Evolutionary conservation across 92 coral and sea anemone species (phyloP).

Genomic region (Micromussa lordhowensis): DNA sequence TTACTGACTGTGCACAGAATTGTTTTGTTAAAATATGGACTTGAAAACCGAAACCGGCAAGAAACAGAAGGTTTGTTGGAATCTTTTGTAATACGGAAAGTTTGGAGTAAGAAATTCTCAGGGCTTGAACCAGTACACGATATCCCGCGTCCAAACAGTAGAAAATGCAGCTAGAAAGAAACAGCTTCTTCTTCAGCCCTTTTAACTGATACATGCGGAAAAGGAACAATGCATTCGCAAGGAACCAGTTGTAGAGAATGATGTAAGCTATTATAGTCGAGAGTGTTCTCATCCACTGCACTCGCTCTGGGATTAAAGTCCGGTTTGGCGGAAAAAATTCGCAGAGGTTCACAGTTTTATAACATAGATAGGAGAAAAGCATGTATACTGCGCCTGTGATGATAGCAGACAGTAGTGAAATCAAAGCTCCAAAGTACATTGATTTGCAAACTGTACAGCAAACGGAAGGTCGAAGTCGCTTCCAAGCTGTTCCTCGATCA

Average conservation of each 20-base stretch:
- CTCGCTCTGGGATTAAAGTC: not conserved
- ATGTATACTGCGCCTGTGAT: not conserved
- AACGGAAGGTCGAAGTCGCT: conserved; percentile 11
- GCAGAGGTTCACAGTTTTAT: conserved; percentile 2
- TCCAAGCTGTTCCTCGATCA: conserved; percentile 1
- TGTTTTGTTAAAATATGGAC: not conserved
- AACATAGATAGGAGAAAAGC: not conserved
- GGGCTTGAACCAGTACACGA: not conserved
- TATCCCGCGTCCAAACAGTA: not conserved
- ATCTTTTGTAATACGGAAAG: not conserved
- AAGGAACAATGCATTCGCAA: not conserved
- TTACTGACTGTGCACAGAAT: not conserved
- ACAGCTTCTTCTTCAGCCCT: not conserved
- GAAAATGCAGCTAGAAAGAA: not conserved
- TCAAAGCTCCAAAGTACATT: conserved; percentile 12
- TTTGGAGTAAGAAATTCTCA: not conserved
- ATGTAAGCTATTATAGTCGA: conserved; percentile 1
- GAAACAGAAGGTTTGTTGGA: not conserved
- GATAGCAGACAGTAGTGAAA: not conserved
- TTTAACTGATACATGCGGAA: conserved; percentile 1
- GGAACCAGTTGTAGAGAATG: not conserved
- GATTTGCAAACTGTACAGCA: not conserved
- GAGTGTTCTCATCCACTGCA: conserved; percentile 10
- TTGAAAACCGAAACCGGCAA: not conserved
- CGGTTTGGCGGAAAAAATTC: not conserved